Conservation (phyloP, 2,888 invertebrate genomes). For the Tetragnatha montana region DNA sequence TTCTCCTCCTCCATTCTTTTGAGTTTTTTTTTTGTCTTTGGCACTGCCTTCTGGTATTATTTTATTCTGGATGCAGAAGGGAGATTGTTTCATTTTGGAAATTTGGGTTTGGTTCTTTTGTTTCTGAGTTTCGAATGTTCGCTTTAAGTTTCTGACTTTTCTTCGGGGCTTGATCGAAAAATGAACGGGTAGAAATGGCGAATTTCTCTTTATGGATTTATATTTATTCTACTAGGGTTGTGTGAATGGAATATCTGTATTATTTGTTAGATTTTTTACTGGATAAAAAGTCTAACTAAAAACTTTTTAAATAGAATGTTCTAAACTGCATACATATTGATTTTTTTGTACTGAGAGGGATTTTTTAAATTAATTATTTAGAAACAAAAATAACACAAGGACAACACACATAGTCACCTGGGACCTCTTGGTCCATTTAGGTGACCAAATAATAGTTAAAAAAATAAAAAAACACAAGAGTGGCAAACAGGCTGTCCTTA, state of each 20-base stretch:
- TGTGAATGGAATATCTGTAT: background rate
- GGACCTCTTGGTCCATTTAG: too few species aligned
- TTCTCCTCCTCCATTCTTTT: background rate
- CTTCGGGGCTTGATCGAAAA: background rate
- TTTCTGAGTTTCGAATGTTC: constrained; percentile 1
- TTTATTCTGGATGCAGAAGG: background rate
- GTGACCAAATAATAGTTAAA: too few species aligned
- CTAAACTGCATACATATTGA: too few species aligned
- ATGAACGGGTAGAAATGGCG: background rate
- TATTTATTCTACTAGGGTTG: background rate
- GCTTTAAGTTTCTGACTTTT: background rate
- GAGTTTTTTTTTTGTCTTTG: background rate
- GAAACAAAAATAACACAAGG: too few species aligned
- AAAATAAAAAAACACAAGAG: too few species aligned
- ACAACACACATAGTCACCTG: too few species aligned
- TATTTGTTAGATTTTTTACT: too few species aligned
- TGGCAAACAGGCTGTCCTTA: too few species aligned
- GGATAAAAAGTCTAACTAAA: too few species aligned
- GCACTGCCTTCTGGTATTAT: background rate
- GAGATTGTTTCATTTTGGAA: constrained; percentile 42
- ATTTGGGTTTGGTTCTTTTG: background rate
- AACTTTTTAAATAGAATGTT: background rate
- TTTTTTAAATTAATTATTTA: too few species aligned
- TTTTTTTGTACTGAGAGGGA: too few species aligned
- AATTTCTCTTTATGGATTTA: background rate